Evolutionary conservation across 2,888 invertebrate genomes (phyloP), one percentile per base, ranked within the genome.

Genomic region (Diloba caeruleocephala): DNA sequence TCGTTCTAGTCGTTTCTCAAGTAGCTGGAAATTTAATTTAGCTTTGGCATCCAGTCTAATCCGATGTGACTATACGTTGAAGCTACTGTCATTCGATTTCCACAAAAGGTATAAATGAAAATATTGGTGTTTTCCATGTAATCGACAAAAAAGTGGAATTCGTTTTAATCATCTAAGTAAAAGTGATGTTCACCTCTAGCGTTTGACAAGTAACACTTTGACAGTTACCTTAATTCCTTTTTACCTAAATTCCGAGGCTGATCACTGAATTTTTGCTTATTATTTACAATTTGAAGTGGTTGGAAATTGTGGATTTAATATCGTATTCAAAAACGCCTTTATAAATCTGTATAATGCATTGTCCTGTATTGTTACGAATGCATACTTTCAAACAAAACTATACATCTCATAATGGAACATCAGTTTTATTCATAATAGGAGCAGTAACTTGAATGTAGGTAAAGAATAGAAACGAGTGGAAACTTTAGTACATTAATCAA

Each of bases 361-460:
- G 2, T 23, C 0, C 21, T 13, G 19, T 36, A 5, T 33, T 33
- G 12, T 8, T 19, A 26, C 9, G 1, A 26, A 23, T 28, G 0
- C 12, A 15, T n/a, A 12, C 5, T 31, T 1, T 14, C 0, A 13
- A 1, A 6, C 25, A 23, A 17, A 37, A 17, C 23, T 7, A 5
- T 26, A 5, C 2, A 1, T 34, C 15, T 17, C 19, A 5, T 2
- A 17, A 2, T 8, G 14, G 12, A 26, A 17, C 3, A 28, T 1
- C 8, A 31, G 19, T 45, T 12, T 21, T 8, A 29, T 13, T 10
- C 9, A 21, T 43, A 26, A 12, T 53, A 10, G 54, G 38, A 10
- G 38, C 46, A 43, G 12, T 62, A 32, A 62, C 61, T 43, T 62
- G 54, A 62, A 10, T 15, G n/a, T 21, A 23, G 34, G 37, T 43